These are phyloP conservation scores for Tubulanus polymorphus DNA, from an alignment of 2,888 invertebrate species.

Conservation along the genomic window DNA sequence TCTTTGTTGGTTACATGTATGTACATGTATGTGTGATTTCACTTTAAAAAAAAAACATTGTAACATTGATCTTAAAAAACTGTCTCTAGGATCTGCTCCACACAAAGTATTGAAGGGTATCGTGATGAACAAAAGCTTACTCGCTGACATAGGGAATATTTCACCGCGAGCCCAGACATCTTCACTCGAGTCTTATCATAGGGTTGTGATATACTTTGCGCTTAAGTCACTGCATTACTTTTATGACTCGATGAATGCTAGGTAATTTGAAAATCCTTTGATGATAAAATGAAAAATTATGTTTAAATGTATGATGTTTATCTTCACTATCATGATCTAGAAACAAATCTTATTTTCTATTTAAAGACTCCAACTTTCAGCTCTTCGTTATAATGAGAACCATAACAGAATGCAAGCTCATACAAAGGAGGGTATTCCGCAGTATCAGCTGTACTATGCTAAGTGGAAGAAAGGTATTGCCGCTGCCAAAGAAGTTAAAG, in stretches of 20 bases:
- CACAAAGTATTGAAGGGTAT: slow-evolving; percentile 10
- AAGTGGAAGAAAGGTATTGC: no score
- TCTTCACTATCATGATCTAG: neutral
- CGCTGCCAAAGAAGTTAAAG: no score
- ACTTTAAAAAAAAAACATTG: neutral
- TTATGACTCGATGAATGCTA: no score
- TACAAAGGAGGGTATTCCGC: slow-evolving; percentile 10
- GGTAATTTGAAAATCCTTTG: no score
- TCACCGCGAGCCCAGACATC: slow-evolving; percentile 14
- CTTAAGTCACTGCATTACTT: slow-evolving; percentile 12
- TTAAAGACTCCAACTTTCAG: slow-evolving; percentile 9
- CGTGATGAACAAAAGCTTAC: neutral
- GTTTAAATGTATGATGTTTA: no score
- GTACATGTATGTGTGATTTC: no score
- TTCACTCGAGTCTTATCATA: slow-evolving; percentile 13
- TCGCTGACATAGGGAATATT: slow-evolving; percentile 9
- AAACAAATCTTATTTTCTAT: neutral
- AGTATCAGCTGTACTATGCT: no score
- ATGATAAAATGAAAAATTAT: no score
- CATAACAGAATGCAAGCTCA: neutral
- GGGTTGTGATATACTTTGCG: slow-evolving; percentile 15
- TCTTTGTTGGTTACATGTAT: no score
- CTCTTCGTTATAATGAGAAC: slow-evolving; percentile 14
- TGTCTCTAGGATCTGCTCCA: slow-evolving; percentile 8
- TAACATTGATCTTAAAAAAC: no score